These are phyloP conservation scores for Ridgeia piscesae DNA, from an alignment of 1,140 invertebrate species.

Conservation along the genomic window DNA sequence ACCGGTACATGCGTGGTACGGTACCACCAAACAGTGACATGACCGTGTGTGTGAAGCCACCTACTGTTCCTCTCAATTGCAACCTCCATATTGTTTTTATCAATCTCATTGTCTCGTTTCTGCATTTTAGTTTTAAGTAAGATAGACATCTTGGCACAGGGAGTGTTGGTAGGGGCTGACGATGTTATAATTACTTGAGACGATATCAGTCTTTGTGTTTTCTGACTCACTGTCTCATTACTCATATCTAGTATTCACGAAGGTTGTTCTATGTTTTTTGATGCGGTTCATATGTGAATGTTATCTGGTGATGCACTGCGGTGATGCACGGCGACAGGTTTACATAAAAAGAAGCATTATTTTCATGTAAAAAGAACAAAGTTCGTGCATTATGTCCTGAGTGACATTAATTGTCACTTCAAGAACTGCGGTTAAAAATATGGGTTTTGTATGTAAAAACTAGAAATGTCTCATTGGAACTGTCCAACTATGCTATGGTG, in stretches of 20 bases:
- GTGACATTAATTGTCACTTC: not conserved
- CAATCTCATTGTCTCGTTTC: not conserved
- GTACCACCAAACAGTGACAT: not conserved
- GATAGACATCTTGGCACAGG: not conserved
- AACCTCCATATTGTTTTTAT: not conserved
- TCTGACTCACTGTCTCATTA: not conserved
- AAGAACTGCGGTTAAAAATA: not conserved
- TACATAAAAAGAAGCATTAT: not conserved
- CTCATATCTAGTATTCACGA: not conserved
- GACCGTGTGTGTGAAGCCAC: not conserved
- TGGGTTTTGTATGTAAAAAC: not conserved
- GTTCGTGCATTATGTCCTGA: not conserved
- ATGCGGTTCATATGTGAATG: not conserved
- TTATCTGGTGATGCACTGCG: no score
- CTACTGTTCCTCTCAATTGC: not conserved
- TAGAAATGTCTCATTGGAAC: no score
- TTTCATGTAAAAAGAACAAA: not conserved
- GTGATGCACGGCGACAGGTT: not conserved
- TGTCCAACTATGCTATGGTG: no score
- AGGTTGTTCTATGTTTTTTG: not conserved
- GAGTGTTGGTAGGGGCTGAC: not conserved
- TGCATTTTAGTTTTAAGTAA: constrained; percentile 20
- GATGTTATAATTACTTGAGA: not conserved
- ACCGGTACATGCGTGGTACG: not conserved
- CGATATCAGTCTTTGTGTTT: not conserved